phyloP scores from a whole-genome alignment of 2,797 vertebrate genomes.

The Tympanoctomys barrerae region DNA sequence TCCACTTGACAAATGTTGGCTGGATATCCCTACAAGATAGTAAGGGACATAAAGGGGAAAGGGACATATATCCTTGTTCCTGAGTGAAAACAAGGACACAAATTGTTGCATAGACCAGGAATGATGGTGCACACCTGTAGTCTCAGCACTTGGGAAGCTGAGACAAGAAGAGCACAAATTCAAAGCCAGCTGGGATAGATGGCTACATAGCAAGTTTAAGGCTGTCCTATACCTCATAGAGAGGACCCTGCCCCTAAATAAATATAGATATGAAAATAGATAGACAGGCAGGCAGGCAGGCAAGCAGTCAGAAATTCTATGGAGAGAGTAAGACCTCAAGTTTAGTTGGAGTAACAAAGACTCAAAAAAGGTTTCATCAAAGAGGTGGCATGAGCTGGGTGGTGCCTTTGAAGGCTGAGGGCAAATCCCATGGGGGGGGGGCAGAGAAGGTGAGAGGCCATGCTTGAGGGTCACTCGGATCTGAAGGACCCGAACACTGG shows the following conservation, averaged over 20 bases:
- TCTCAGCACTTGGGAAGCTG: background rate
- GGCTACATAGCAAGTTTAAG: background rate
- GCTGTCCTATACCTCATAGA: background rate
- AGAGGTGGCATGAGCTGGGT: background rate
- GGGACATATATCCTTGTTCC: background rate
- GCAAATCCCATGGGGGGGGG: background rate
- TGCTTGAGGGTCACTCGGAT: too few species aligned
- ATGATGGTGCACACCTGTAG: background rate
- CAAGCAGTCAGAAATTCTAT: background rate
- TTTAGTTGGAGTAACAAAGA: background rate
- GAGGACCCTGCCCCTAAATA: background rate
- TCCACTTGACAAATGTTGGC: background rate
- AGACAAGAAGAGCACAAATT: background rate
- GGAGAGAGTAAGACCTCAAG: background rate
- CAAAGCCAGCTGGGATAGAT: background rate
- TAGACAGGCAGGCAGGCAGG: too few species aligned
- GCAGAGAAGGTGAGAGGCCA: background rate
- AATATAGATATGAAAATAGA: background rate
- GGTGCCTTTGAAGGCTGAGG: background rate
- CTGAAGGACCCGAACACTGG: background rate
- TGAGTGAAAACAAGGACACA: background rate
- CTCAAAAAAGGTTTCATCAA: background rate
- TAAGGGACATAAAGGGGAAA: background rate
- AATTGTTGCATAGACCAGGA: background rate
- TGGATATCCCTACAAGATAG: background rate